These are phyloP conservation scores for Myotis myotis DNA, from an alignment of 2,797 vertebrate genomes.

Conservation along the genomic window DNA sequence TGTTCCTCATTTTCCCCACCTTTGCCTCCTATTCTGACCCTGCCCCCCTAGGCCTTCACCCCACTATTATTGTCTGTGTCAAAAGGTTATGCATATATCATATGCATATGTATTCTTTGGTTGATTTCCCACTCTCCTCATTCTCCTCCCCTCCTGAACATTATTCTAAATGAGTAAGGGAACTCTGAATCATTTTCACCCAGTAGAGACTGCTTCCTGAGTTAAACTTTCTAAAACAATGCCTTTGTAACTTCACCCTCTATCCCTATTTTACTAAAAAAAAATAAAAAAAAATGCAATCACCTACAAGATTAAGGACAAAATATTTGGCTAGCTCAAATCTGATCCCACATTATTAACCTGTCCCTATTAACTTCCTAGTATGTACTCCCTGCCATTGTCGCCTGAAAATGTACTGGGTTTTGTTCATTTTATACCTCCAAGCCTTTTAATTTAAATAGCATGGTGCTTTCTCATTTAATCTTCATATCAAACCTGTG, in stretches of 20 bases:
- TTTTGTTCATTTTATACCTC: conserved; percentile 23
- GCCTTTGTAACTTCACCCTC: conserved; percentile 6
- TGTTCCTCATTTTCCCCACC: not conserved
- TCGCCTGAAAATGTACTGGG: not conserved
- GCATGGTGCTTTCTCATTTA: not conserved
- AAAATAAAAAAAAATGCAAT: not conserved
- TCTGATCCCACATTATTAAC: not conserved
- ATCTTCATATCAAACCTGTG: not conserved
- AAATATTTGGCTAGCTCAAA: conserved; percentile 27
- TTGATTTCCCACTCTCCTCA: not conserved
- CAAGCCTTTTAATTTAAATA: conserved; percentile 28
- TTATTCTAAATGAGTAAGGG: not conserved
- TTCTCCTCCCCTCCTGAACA: not conserved
- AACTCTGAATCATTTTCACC: conserved; percentile 3
- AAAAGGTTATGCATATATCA: not conserved
- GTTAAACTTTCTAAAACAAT: conserved; percentile 37
- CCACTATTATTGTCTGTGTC: not conserved
- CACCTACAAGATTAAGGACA: not conserved
- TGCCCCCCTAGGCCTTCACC: not conserved
- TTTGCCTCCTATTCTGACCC: not conserved
- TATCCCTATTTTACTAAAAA: not conserved
- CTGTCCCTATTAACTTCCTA: not conserved
- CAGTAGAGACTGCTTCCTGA: not conserved
- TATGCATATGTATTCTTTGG: not conserved
- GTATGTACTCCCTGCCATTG: not conserved